Evolutionary conservation across 2,888 invertebrate species (phyloP), one percentile per base, ranked within the genome.

Genomic region (Cephus pulcher): DNA sequence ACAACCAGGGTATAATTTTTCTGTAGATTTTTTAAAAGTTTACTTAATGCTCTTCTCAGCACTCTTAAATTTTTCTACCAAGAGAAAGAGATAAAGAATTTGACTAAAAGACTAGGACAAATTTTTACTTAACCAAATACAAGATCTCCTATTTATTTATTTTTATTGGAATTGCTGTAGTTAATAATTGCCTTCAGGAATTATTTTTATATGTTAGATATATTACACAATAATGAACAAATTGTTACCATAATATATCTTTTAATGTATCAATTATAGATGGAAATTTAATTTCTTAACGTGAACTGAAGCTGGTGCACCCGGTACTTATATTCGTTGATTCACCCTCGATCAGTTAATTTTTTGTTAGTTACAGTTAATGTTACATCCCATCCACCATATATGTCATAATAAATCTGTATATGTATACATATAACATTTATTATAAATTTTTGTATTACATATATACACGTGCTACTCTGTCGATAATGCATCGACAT

Each of bases 1-100:
- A 95, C 91, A 96, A 94, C 88, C 95, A 91, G 86, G 95, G 94
- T 89, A 92, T 91, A 83, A 92, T 90, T 85, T 92, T 90, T 85
- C 92, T 92, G 90, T 80, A 88, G 85, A 86, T 79, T 79, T 34
- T 84, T 79, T 76, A 68, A 34, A 70, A 34, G 34, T 34, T 32
- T 35, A 35, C 37, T 56, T 76, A 33, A 15, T 33, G 75, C 40
- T 69, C 70, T 70, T 34, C 9, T 40, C 6, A 56, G n/a, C 68
- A 34, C 69, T 77, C 23, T 78, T 77, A 15, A 34, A 15, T 15
- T 78, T 70, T 6, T 32, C 11, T 32, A 35, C n/a, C 30, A 23
- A 9, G 23, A 23, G 23, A 56, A 15, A 56, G 15, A 40, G 6
- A 40, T 15, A 35, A 34, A 40, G 37, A 35, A 34, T 23, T 30